Conservation (phyloP, 2,888 invertebrate genomes). For the Metallyticus violacea region DNA sequence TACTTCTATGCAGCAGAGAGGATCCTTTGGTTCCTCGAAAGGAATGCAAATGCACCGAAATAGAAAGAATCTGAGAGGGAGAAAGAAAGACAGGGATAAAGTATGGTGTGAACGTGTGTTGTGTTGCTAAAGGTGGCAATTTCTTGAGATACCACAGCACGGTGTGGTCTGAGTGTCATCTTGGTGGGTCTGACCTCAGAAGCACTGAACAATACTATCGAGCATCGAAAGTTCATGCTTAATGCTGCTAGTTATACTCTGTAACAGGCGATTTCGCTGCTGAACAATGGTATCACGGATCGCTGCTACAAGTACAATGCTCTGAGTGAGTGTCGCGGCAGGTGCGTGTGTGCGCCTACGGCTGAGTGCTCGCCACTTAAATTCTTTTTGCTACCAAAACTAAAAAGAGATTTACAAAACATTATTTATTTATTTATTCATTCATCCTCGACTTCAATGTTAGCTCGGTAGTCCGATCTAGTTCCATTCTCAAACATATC, state of each 20-base stretch:
- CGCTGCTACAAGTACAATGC: background rate
- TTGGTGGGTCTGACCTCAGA: slow-evolving; percentile 2
- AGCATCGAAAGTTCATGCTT: background rate
- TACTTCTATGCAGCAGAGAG: too few relatives aligned
- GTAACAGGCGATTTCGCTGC: too few relatives aligned
- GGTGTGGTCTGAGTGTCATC: background rate
- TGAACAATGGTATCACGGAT: background rate
- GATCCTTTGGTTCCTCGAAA: too few relatives aligned
- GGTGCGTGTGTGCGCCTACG: too few relatives aligned
- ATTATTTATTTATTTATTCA: too few relatives aligned
- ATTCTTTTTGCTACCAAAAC: too few relatives aligned
- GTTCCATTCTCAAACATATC: too few relatives aligned
- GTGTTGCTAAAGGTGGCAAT: background rate
- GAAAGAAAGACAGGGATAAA: background rate
- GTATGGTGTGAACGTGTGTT: background rate
- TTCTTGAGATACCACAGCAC: background rate
- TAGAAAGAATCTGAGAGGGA: background rate
- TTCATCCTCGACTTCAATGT: too few relatives aligned
- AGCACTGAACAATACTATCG: background rate
- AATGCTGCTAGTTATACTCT: background rate
- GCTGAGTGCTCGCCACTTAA: too few relatives aligned
- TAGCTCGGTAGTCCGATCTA: too few relatives aligned
- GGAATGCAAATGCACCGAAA: too few relatives aligned
- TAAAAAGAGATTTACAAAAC: too few relatives aligned
- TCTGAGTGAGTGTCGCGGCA: background rate